Conservation (phyloP, 2,113 vertebrate genomes). For the Anser cygnoides region DNA sequence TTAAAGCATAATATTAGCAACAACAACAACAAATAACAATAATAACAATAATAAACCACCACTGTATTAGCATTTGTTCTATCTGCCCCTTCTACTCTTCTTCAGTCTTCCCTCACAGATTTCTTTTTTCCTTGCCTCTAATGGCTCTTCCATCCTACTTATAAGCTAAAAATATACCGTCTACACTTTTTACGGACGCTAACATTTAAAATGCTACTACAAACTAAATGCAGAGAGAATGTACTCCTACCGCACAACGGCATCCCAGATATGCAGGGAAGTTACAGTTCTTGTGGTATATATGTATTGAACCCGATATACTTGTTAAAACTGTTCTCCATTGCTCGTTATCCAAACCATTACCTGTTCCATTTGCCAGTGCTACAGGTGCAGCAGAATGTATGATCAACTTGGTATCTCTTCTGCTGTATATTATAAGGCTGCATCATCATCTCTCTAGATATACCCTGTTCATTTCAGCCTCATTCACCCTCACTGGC, state of each 20-base stretch:
- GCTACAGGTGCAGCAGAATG: background rate
- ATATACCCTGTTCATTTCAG: background rate
- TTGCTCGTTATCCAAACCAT: background rate
- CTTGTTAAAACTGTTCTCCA: background rate
- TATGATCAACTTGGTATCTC: background rate
- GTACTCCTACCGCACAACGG: background rate
- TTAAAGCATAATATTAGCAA: background rate
- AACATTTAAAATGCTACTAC: conserved; percentile 30
- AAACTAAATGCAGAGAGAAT: background rate
- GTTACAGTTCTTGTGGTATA: background rate
- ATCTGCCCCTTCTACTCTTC: background rate
- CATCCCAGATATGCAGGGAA: background rate
- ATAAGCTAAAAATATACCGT: background rate
- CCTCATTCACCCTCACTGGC: background rate
- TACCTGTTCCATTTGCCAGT: background rate
- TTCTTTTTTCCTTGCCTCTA: background rate
- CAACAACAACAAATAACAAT: background rate
- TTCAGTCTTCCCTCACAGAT: background rate
- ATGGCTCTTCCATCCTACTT: background rate
- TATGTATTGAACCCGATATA: background rate
- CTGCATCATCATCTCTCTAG: background rate
- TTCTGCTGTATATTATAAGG: background rate
- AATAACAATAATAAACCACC: background rate
- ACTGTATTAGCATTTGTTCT: background rate
- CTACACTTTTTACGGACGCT: background rate